Evolutionary conservation across 2,113 vertebrate genomes (phyloP).

Genomic region (Tupaia chinensis): DNA sequence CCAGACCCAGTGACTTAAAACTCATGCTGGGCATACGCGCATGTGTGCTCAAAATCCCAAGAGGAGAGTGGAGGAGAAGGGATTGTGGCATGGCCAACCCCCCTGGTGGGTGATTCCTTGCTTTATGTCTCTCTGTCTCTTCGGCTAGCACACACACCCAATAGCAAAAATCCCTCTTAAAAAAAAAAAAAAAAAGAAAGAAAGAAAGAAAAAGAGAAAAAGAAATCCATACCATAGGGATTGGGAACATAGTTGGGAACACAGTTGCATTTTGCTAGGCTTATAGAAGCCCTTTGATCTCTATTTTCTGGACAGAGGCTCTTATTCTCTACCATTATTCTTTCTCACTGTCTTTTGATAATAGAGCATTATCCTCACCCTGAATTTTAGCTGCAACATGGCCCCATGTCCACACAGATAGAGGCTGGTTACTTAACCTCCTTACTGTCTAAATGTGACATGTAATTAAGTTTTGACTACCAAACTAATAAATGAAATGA

Average conservation of each 20-base stretch:
- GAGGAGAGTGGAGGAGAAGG: too few species aligned
- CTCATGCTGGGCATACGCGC: too few species aligned
- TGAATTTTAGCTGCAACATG: constrained; percentile 28
- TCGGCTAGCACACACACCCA: too few species aligned
- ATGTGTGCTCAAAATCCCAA: too few species aligned
- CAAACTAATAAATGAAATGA: constrained; percentile 42
- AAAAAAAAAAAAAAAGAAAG: too few species aligned
- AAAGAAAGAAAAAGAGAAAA: not conserved
- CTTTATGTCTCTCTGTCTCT: too few species aligned
- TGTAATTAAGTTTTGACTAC: constrained; percentile 54
- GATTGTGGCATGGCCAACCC: too few species aligned
- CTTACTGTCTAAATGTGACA: constrained; percentile 5
- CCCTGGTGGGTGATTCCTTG: too few species aligned
- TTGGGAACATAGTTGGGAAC: not conserved
- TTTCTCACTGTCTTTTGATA: not conserved
- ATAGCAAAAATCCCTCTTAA: too few species aligned
- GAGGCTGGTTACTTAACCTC: not conserved
- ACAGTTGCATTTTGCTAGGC: not conserved
- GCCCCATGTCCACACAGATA: not conserved
- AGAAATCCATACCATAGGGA: not conserved
- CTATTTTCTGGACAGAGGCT: not conserved
- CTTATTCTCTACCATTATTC: not conserved
- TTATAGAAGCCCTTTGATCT: not conserved
- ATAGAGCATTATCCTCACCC: not conserved
- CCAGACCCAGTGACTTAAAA: too few species aligned